Conservation (phyloP, 2,797 vertebrate species). For the Chelmon rostratus region DNA sequence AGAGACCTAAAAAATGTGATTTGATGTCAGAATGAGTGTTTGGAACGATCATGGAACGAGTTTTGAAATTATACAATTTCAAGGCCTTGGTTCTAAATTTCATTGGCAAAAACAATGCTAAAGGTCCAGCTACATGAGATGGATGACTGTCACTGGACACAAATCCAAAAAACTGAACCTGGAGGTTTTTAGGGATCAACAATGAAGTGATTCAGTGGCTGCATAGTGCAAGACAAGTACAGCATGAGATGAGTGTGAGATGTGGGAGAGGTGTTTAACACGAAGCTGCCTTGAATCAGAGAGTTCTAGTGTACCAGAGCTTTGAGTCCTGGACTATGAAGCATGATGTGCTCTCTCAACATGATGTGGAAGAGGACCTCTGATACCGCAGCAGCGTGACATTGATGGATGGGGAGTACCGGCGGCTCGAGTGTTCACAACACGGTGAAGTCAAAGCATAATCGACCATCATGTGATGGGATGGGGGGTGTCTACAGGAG, state of each 20-base stretch:
- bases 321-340: neutral
- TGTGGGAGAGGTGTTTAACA: neutral
- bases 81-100: neutral
- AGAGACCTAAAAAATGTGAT: neutral
- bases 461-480: neutral
- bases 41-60: too few relatives aligned
- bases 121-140: neutral
- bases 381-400: neutral
- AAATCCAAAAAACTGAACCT: neutral
- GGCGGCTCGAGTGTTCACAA: constrained; percentile 18
- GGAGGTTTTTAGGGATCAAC: neutral
- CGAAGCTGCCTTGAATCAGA: neutral
- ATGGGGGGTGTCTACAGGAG: neutral
- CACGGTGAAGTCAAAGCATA: constrained; percentile 27
- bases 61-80: neutral
- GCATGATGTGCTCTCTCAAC: neutral
- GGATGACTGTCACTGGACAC: neutral
- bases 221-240: neutral
- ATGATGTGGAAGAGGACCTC: neutral
- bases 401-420: constrained; percentile 36
- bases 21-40: neutral
- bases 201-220: constrained; percentile 5
- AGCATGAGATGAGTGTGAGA: neutral
- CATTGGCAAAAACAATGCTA: neutral
- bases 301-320: accelerated